phyloP scores from a whole-genome alignment of 2,113 vertebrate genomes.

The Mesitornis unicolor region DNA sequence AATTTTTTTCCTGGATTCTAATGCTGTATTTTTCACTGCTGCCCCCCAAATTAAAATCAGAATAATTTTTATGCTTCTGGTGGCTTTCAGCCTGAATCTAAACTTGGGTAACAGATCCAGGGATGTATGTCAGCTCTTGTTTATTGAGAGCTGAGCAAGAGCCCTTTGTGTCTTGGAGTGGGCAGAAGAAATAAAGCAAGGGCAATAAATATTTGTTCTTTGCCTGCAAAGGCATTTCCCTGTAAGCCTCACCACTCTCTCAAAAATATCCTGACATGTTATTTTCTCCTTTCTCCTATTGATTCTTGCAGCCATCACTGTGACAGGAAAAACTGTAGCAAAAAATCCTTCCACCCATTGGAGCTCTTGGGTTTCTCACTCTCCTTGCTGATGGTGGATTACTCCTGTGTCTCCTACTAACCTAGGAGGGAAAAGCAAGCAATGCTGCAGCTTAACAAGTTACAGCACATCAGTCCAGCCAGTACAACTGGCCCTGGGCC shows the following conservation, averaged over 20 bases:
- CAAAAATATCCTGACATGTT: constrained; percentile 21
- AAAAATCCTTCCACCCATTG: not conserved
- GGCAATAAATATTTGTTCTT: not conserved
- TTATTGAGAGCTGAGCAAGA: not conserved
- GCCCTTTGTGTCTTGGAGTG: not conserved
- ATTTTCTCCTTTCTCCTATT: constrained; percentile 22
- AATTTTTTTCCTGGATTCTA: not conserved
- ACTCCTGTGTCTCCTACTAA: not conserved
- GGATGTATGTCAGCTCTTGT: not conserved
- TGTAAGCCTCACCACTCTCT: not conserved
- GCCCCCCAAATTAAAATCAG: not conserved
- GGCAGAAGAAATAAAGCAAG: not conserved
- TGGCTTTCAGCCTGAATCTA: not conserved
- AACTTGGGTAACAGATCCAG: not conserved
- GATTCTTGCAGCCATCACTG: constrained; percentile 9
- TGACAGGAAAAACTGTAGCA: not conserved
- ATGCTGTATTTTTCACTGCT: not conserved
- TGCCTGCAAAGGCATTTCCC: constrained; percentile 17
- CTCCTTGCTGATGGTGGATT: not conserved
- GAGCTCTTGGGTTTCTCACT: not conserved
- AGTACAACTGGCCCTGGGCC: not conserved
- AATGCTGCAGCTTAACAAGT: not conserved
- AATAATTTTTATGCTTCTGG: too few species aligned
- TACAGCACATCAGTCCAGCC: not conserved
- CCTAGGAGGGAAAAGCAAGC: not conserved